phyloP scores from a whole-genome alignment of 2,888 invertebrate genomes.

The Drosophila mimica region DNA sequence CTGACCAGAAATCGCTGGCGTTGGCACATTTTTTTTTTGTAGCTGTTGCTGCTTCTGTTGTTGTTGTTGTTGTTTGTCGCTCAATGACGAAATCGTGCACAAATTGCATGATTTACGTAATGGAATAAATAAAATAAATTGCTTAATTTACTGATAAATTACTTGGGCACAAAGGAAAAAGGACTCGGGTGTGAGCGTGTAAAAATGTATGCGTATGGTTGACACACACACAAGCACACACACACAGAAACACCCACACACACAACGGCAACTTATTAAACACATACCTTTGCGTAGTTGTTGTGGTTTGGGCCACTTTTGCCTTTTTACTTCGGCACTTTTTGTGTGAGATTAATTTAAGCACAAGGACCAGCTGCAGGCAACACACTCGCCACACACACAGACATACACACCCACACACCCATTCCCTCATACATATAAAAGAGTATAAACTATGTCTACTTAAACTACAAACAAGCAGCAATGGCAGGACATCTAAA shows the following conservation, averaged over 20 bases:
- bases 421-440: slow-evolving; percentile 4
- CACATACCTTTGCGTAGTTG: slow-evolving; percentile 35
- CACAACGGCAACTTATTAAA: slow-evolving; percentile 45
- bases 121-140: slow-evolving; percentile 84
- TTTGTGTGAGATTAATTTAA: slow-evolving; percentile 78
- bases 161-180: slow-evolving; percentile 49
- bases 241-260: slow-evolving; percentile 13
- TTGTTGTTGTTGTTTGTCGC: slow-evolving; percentile 26
- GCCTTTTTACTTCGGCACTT: slow-evolving; percentile 71
- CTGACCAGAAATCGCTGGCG: slow-evolving; percentile 76
- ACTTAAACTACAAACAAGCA: slow-evolving; percentile 55
- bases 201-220: slow-evolving; percentile 3
- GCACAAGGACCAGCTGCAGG: slow-evolving; percentile 31
- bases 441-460: slow-evolving; percentile 68
- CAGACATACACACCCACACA: slow-evolving; percentile 18
- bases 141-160: slow-evolving; percentile 84
- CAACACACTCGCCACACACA: slow-evolving; percentile 1
- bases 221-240: slow-evolving; percentile 35
- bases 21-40: slow-evolving; percentile 63
- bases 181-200: not conserved
- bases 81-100: slow-evolving; percentile 78
- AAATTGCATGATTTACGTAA: slow-evolving; percentile 82
- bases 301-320: slow-evolving; percentile 38
- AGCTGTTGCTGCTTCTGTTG: slow-evolving; percentile 2
- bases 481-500: slow-evolving; percentile 29